Percentiles rank a stretch among this genome's conserved stretches.
Conservation (phyloP, 2,797 vertebrate genomes). For the Smutsia temminckii region DNA sequence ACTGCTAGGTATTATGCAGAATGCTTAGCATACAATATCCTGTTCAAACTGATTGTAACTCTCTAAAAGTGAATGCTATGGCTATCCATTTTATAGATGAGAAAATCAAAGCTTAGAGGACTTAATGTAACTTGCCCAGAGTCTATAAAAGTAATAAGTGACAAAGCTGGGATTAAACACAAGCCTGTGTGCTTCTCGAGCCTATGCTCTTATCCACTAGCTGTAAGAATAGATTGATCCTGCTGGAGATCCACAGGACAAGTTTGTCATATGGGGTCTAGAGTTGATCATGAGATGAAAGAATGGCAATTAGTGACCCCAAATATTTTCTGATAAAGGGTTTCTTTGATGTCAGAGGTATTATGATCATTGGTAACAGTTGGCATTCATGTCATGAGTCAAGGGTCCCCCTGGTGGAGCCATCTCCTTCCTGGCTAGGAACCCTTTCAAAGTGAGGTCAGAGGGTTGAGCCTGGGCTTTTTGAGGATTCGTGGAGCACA, state of each 20-base stretch:
- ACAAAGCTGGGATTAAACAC: background rate
- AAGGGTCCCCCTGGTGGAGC: background rate
- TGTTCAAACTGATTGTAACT: background rate
- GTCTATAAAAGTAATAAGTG: background rate
- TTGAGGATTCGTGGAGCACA: background rate
- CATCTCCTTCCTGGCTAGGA: background rate
- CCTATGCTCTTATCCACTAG: background rate
- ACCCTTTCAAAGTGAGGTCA: background rate
- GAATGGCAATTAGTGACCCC: accelerated
- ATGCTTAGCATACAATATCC: background rate
- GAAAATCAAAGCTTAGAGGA: background rate
- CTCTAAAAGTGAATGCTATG: background rate
- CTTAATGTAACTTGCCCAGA: background rate
- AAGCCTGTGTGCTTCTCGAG: background rate
- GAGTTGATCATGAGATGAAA: background rate
- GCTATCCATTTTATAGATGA: background rate
- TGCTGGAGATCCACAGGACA: no score
- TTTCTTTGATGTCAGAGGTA: background rate
- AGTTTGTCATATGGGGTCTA: background rate
- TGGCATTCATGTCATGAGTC: background rate
- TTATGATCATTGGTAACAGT: background rate
- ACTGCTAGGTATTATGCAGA: background rate
- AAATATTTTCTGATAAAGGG: background rate
- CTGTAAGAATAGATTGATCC: background rate
- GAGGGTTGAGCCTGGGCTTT: background rate